Conservation (phyloP, 2,888 invertebrate genomes). For the Ametastegia equiseti region DNA sequence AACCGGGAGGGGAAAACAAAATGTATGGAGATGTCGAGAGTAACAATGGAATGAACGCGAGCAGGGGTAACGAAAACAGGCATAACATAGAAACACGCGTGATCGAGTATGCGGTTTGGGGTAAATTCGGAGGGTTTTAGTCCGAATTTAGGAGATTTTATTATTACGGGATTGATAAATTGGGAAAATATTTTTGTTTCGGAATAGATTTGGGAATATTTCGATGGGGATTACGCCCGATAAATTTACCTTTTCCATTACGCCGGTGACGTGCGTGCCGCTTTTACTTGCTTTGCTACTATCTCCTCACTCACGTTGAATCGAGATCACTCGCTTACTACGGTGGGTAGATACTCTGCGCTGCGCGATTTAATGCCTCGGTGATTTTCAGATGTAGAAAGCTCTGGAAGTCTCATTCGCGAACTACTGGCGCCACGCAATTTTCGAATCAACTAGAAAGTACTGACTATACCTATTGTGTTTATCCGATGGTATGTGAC, state of each 20-base stretch:
- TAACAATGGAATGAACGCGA: constrained; percentile 21
- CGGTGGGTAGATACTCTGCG: not conserved
- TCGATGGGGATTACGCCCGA: not conserved
- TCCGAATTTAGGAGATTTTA: not conserved
- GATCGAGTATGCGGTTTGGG: too few relatives aligned
- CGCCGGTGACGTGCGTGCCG: constrained; percentile 41
- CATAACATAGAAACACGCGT: not conserved
- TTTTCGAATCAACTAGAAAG: not conserved
- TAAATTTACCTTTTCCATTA: constrained; percentile 43
- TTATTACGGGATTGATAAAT: not conserved
- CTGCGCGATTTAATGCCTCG: not conserved
- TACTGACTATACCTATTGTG: not conserved
- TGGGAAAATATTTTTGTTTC: too few relatives aligned
- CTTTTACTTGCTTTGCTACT: constrained; percentile 12
- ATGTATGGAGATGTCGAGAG: too few relatives aligned
- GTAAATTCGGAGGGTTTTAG: not conserved
- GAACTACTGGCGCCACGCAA: not conserved
- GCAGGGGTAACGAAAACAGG: not conserved
- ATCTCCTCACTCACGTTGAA: not conserved
- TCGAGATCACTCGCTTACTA: constrained; percentile 5
- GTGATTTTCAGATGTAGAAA: constrained; percentile 26
- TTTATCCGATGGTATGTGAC: not conserved
- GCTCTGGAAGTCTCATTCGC: constrained; percentile 31
- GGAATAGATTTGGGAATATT: too few relatives aligned
- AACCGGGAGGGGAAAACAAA: not conserved